Evolutionary conservation across 2,888 invertebrate species (phyloP), one percentile per base, ranked within the genome.

Genomic region (Plebejus argus): DNA sequence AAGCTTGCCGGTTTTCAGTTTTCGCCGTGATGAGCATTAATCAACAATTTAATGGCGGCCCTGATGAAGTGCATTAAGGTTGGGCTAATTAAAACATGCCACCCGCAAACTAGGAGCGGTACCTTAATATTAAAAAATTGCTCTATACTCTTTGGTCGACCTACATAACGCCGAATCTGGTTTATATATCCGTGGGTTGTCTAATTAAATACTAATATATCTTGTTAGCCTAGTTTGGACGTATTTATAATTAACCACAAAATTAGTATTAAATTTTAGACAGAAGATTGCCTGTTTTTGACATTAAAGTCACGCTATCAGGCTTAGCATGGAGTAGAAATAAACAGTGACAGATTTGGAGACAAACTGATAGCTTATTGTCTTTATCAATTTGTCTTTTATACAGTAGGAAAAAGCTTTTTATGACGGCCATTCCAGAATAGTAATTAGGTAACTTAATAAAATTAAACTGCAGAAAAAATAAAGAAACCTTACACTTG

Each of bases 141-240:
- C 66, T 66, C 66, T 66, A 33, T 33, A 33, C 66, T 66, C 66
- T 66, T 33, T 49, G 49, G 18, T 28, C 74, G 74, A 53, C 53
- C 74, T 18, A 74, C 49, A 53, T 74, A 28, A 53, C 53, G 28
- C 74, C 74, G 18, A 71, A 71, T 71, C 71, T 39, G 20, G 71
- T 71, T 39, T 39, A 18, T 8, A 71, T 66, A 66, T 66, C 66
- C 71, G 71, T 71, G 71, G 71, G 71, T 20, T 39, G 71, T 71
- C 20, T 49, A 74, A 53, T 71, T 23, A 74, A 49, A 74, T 23
- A 72, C 72, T 23, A 39, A 74, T 74, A 18, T 53, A 74, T 49
- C 23, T 53, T 49, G 49, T 53, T 72, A 15, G 23, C 28, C 45
- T 74, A 74, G 53, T 1, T 49, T 18, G 33, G 28, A 66, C 28